These are phyloP conservation scores for fruit fly (Drosophila melanogaster) DNA, from an alignment of 1,140 invertebrate species.

Conservation along the genomic window Release_6_plus_ISO1_MT NC_004354.4:19739501-19740000, in stretches of 20 bases:
- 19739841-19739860: constrained; percentile 20
- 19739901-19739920: neutral
- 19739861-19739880: constrained; percentile 43
- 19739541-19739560: constrained; percentile 11
- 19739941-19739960: constrained; percentile 7
- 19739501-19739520: constrained; percentile 72
- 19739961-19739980: constrained; percentile 59
- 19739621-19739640: neutral
- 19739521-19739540: constrained; percentile 55
- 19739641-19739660: neutral
- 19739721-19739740: neutral
- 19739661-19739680: constrained; percentile 1
- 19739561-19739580: constrained; percentile 36
- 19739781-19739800: too few relatives aligned
- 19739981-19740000: constrained; percentile 71
- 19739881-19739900: constrained; percentile 12
- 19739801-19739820: neutral
- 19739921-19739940: constrained; percentile 20
- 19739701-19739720: neutral
- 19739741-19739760: neutral
- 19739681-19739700: neutral
- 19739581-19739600: constrained; percentile 4
- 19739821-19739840: neutral
- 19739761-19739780: constrained; percentile 2
- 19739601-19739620: neutral